Evolutionary conservation across 2,888 invertebrate genomes (phyloP).

Genomic region (Drosophila conformis): DNA sequence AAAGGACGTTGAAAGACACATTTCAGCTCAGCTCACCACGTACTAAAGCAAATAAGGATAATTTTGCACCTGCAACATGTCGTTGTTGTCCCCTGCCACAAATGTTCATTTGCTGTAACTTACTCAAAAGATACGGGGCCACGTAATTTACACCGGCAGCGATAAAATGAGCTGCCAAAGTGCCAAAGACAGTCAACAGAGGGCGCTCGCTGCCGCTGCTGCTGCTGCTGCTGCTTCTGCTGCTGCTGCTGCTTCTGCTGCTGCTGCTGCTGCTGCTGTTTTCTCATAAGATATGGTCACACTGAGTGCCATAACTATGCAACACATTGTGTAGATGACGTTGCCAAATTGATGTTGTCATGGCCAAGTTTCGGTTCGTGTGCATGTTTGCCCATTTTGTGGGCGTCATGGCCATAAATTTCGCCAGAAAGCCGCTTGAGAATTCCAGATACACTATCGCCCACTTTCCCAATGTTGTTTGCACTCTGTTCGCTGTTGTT

Average conservation of each 20-base stretch:
- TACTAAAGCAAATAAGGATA: constrained; percentile 12
- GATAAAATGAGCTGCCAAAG: constrained; percentile 76
- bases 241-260: neutral
- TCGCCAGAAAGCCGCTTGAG: constrained; percentile 22
- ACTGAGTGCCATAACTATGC: constrained; percentile 69
- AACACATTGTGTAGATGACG: constrained; percentile 58
- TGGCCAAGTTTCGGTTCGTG: constrained; percentile 40
- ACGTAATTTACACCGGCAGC: constrained; percentile 71
- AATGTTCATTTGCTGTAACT: constrained; percentile 34
- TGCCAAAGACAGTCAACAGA: constrained; percentile 46
- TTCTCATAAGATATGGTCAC: constrained; percentile 55
- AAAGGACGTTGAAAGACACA: constrained; percentile 35
- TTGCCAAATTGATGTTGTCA: constrained; percentile 59
- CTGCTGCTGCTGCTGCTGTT: constrained; percentile 1
- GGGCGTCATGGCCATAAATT: constrained; percentile 55
- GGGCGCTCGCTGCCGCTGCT: constrained; percentile 2
- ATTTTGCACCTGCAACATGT: constrained; percentile 48
- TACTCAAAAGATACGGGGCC: constrained; percentile 43
- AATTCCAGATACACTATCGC: neutral
- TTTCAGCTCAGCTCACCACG: constrained; percentile 16
- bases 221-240: neutral
- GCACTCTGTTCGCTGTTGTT: constrained; percentile 1
- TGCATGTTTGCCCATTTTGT: constrained; percentile 6
- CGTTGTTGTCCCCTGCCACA: constrained; percentile 13
- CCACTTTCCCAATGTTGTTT: neutral